Base-by-base conservation (phyloP, 2,888 invertebrate species). In the Agrenia bidenticulata region DNA sequence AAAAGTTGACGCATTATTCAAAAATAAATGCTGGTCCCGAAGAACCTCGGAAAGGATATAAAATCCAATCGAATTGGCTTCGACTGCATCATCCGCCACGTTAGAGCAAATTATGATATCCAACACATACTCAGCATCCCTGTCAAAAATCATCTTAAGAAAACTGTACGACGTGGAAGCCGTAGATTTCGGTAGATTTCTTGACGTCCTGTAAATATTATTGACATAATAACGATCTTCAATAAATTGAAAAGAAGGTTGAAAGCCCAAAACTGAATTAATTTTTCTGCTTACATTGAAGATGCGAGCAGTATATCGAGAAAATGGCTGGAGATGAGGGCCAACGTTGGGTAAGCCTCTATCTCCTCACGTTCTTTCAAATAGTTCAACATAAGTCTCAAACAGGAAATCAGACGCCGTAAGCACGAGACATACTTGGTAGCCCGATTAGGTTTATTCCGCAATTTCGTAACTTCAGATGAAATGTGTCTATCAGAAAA, bases 401-500 rank as follows among this genome's bases (percentile, higher is more conserved):
- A 13, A 32, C 42, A 19, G 5, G 57, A 50, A 1, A 67, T 45
- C 2, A 61, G 7, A 21, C 54, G 32, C 11, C 51, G n/a, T 7
- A 64, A 23, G 9, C 32, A n/a, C 1, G 7, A 1, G 9, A 55
- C 19, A 42, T 66, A 64, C 41, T 65, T 72, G 0, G 69, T 66
- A 1, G 71, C 68, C 26, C 71, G 54, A 27, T 69, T 69, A 2
- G 69, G 71, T 19, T 56, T 62, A 2, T 32, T 63, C 24, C 49
- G 49, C 2, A 72, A 27, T 53, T 63, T 72, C 5, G 61, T 54
- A 13, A 63, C 54, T 59, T 72, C 71, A 2, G 60, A 7, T 2
- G 57, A 64, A 13, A 69, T 64, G 21, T 15, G n/a, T 41, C 39
- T 41, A 45, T 32, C 11, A 11, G 11, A 32, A n/a, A n/a, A n/a